Percentiles rank a stretch among this genome's conserved stretches.
Conservation (phyloP, 64 coral and sea anemone genomes). For the Montipora capricornis region DNA sequence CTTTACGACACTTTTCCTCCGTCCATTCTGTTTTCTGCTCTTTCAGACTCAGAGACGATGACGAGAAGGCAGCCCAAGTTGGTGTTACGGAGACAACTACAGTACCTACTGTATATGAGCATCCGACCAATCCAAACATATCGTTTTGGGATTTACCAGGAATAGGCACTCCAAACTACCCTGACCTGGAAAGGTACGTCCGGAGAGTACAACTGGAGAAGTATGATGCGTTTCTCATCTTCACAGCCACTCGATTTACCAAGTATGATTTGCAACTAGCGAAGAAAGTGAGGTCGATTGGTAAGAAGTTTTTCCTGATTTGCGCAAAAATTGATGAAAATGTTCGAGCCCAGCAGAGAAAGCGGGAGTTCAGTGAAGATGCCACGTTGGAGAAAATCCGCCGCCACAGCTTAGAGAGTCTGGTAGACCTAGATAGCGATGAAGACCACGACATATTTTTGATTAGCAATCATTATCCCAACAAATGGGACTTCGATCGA, state of each 20-base stretch:
- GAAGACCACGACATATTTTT: slow-evolving; percentile 36
- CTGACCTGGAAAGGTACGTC: slow-evolving; percentile 26
- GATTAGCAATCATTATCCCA: slow-evolving; percentile 64
- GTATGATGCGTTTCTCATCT: slow-evolving; percentile 51
- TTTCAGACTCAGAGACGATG: slow-evolving; percentile 46
- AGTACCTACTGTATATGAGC: neutral
- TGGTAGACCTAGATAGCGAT: neutral
- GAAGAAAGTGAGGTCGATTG: neutral
- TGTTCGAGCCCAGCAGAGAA: slow-evolving; percentile 7
- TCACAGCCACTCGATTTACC: slow-evolving; percentile 22
- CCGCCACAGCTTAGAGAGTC: neutral
- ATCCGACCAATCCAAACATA: slow-evolving; percentile 49
- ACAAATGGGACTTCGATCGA: slow-evolving; percentile 48
- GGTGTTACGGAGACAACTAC: slow-evolving; percentile 30
- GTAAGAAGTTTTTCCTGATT: slow-evolving; percentile 55
- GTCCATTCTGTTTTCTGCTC: neutral
- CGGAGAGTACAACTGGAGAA: slow-evolving; percentile 27
- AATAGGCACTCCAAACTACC: slow-evolving; percentile 62
- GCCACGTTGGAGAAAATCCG: slow-evolving; percentile 34
- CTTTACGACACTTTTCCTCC: neutral
- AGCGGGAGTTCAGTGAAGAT: slow-evolving; percentile 20
- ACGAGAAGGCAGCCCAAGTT: slow-evolving; percentile 16
- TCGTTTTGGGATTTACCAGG: slow-evolving; percentile 65
- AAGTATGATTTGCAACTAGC: slow-evolving; percentile 24
- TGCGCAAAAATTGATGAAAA: slow-evolving; percentile 63